Evolutionary conservation across 2,888 invertebrate species (phyloP), one percentile per base, ranked within the genome.

Genomic region (Zaprionus bogoriensis): DNA sequence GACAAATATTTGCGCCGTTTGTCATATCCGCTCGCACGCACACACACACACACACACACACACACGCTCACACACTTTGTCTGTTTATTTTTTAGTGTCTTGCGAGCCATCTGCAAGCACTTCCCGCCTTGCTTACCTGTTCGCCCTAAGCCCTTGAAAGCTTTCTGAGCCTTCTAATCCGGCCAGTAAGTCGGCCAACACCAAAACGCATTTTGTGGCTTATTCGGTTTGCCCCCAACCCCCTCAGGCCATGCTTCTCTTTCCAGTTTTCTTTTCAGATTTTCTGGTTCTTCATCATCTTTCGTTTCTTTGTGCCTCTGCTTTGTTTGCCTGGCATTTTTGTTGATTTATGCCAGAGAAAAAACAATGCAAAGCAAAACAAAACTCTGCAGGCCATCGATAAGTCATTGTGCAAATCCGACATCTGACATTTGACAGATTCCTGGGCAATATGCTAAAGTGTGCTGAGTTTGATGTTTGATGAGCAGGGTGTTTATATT

Each of bases 191-290:
- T 77, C 77, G 71, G 46, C 67, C 67, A 63, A 70, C 62, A 74
- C 65, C 57, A 63, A 76, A 80, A 77, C 68, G 69, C 75, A 78
- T 75, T 77, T 81, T 78, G 78, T 67, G 78, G 78, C 63, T 81
- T 66, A 44, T 67, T 68, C 55, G 77, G 77, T 59, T 80, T 71
- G 41, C 54, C 42, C 42, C 2, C n/a, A 14, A 4, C 1, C 19
- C 9, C 19, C 20, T 17, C 20, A n/a, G n/a, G n/a, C n/a, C n/a
- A n/a, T n/a, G 3, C 30, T 10, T 23, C 2, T 12, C 2, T n/a
- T 20, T 10, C 9, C 36, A 6, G 19, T 39, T 55, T 59, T 54
- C 39, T 54, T 17, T 67, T 51, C 19, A 17, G 23, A 32, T 36
- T 20, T 7, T 54, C n/a, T 51, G 12, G 6, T 22, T 22, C 36